Conservation (phyloP, 92 coral and sea anemone species). For the Epizoanthus fatuus region DNA sequence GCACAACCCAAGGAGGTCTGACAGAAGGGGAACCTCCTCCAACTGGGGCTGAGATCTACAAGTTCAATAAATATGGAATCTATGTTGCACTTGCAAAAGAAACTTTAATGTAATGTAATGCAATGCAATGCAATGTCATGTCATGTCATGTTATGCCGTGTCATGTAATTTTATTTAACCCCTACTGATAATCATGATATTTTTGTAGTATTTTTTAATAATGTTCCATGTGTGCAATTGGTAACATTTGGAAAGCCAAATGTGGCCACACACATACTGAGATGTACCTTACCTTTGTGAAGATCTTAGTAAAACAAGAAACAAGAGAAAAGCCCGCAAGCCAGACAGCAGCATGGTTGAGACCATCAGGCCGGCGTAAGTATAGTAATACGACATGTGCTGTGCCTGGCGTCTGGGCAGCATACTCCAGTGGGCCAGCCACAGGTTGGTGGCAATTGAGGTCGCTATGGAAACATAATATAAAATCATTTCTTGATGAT, state of each 20-base stretch:
- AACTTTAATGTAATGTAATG: background rate
- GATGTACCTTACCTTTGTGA: slow-evolving; percentile 20
- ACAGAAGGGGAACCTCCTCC: background rate
- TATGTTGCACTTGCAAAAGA: background rate
- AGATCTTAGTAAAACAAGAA: slow-evolving; percentile 19
- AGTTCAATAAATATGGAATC: background rate
- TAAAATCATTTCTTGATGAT: background rate
- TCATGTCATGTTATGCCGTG: too few relatives aligned
- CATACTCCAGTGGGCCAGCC: slow-evolving; percentile 37
- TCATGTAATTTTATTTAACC: too few relatives aligned
- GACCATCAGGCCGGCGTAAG: slow-evolving; percentile 15
- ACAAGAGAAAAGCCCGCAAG: slow-evolving; percentile 22
- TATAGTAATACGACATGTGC: slow-evolving; percentile 22
- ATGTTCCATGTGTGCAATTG: too few relatives aligned
- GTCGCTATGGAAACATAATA: slow-evolving; percentile 12
- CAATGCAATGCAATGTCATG: background rate
- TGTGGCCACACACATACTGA: too few relatives aligned
- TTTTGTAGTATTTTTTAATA: too few relatives aligned
- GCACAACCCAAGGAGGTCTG: slow-evolving; percentile 34
- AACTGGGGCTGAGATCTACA: slow-evolving; percentile 10
- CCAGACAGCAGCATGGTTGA: slow-evolving; percentile 25
- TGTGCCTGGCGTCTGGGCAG: background rate
- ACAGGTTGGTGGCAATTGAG: slow-evolving; percentile 32
- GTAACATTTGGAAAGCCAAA: too few relatives aligned
- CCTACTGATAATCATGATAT: too few relatives aligned